Evolutionary conservation across 2,888 invertebrate species (phyloP).

Genomic region (Rhagium mordax): DNA sequence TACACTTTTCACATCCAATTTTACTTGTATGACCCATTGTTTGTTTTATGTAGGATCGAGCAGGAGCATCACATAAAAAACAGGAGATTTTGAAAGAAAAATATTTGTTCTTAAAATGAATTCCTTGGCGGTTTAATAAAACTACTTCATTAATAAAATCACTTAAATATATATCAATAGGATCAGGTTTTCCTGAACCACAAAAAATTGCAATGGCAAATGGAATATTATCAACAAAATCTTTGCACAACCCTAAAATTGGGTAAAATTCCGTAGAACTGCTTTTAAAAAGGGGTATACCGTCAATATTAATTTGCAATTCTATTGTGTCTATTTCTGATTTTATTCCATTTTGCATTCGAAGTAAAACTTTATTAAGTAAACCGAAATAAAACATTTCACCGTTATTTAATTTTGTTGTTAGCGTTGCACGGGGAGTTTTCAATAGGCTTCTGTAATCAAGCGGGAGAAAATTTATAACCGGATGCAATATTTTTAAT

Average conservation of each 20-base stretch:
- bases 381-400: slow-evolving; percentile 37
- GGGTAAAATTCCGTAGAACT: slow-evolving; percentile 35
- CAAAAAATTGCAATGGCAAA: slow-evolving; percentile 34
- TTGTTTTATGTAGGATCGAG: slow-evolving; percentile 30
- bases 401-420: slow-evolving; percentile 31
- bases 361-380: too few species aligned
- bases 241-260: slow-evolving; percentile 28
- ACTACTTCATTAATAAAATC: slow-evolving; percentile 11
- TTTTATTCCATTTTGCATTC: background rate
- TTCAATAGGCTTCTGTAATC: slow-evolving; percentile 25
- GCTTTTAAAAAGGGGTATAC: slow-evolving; percentile 35
- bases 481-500: slow-evolving; percentile 32
- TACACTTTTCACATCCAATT: too few species aligned
- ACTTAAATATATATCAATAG: slow-evolving; percentile 10
- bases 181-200: slow-evolving; percentile 28
- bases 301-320: slow-evolving; percentile 36
- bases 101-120: background rate
- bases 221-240: slow-evolving; percentile 29
- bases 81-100: slow-evolving; percentile 17
- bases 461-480: slow-evolving; percentile 24
- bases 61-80: slow-evolving; percentile 30
- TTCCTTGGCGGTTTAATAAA: background rate
- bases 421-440: slow-evolving; percentile 33
- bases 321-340: background rate
- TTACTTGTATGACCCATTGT: slow-evolving; percentile 25